A percentile compares a stretch with the other conserved stretches of the same genome.
Evolutionary conservation across 2,888 invertebrate species (phyloP).

Genomic region (Meta bourneti): DNA sequence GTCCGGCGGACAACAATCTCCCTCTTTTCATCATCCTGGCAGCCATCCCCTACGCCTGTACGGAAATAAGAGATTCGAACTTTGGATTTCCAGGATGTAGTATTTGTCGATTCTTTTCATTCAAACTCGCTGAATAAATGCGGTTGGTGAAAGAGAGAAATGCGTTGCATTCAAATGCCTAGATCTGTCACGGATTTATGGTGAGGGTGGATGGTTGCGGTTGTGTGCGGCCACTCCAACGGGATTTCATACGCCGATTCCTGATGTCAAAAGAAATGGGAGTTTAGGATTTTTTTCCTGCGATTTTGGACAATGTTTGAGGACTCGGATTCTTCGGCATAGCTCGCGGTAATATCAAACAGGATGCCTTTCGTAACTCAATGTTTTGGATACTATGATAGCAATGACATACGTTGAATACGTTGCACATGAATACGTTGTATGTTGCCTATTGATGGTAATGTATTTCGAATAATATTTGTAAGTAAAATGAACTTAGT

Average conservation of each 20-base stretch:
- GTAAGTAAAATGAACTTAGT: too few species aligned
- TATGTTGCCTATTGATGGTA: too few species aligned
- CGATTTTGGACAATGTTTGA: too few species aligned
- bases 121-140: constrained; percentile 32
- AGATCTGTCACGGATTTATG: constrained; percentile 16
- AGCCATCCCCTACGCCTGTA: constrained; percentile 7
- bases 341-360: too few species aligned
- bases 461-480: too few species aligned
- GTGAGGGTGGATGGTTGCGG: constrained; percentile 3
- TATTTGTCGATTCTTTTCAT: constrained; percentile 34
- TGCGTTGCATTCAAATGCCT: constrained; percentile 30
- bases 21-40: constrained; percentile 51
- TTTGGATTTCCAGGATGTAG: constrained; percentile 11
- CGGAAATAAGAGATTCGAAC: constrained; percentile 47
- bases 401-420: too few species aligned
- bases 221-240: not conserved
- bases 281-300: not conserved
- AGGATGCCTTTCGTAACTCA: too few species aligned
- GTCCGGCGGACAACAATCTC: constrained; percentile 36
- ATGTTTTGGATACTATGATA: too few species aligned
- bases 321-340: too few species aligned
- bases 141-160: constrained; percentile 33
- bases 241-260: not conserved
- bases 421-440: too few species aligned
- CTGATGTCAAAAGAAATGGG: constrained; percentile 1